Evolutionary conservation across 2,888 invertebrate species (phyloP).

Genomic region (Ectropis crepuscularia): DNA sequence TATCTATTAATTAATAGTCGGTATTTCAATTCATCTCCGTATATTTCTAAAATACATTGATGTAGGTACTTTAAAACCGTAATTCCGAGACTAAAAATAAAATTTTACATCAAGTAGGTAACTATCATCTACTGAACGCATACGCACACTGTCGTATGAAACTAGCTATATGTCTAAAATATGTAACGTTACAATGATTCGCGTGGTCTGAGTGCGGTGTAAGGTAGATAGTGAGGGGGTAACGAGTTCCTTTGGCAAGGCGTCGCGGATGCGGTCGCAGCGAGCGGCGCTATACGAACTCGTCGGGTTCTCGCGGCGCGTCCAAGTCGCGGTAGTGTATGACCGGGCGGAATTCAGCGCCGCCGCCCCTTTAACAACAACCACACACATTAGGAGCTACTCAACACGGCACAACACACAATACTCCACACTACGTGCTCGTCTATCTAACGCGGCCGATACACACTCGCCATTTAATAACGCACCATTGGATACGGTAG

Average conservation of each 20-base stretch:
- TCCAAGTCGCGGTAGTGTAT: conserved; percentile 97
- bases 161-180: conserved; percentile 12
- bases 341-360: conserved; percentile 93
- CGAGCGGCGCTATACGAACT: conserved; percentile 87
- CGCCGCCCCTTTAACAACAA: conserved; percentile 89
- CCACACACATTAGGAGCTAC: conserved; percentile 53
- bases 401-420: conserved; percentile 50
- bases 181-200: conserved; percentile 27
- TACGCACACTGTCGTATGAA: conserved; percentile 23
- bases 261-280: conserved; percentile 45
- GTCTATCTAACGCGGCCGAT: conserved; percentile 25
- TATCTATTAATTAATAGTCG: conserved; percentile 31
- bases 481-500: no score
- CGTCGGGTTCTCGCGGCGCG: conserved; percentile 95
- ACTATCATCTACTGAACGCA: conserved; percentile 35
- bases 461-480: no score
- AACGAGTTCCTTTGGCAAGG: conserved; percentile 54
- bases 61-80: conserved; percentile 4
- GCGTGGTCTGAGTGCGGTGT: conserved; percentile 1
- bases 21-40: conserved; percentile 34
- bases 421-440: conserved; percentile 43
- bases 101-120: conserved; percentile 34
- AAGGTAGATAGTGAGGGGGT: conserved; percentile 35
- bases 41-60: conserved; percentile 41
- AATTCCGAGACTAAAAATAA: conserved; percentile 33